Conservation (phyloP, 2,797 vertebrate species). For the Enteromius mattozi region DNA sequence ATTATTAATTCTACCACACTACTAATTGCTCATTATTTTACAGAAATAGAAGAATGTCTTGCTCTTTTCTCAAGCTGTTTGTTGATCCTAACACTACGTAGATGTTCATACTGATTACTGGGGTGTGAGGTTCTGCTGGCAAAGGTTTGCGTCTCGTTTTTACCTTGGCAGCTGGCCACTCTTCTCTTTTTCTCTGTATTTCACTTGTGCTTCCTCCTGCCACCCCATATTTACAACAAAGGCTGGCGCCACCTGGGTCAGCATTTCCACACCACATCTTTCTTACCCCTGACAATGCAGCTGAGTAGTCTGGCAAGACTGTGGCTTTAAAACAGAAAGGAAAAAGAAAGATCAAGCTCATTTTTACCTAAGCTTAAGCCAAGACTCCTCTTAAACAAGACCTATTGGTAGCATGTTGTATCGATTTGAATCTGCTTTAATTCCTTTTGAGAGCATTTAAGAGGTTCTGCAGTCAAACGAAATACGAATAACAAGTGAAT, state of each 20-base stretch:
- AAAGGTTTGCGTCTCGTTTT: constrained; percentile 49
- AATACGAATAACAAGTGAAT: constrained; percentile 3
- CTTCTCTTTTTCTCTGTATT: constrained; percentile 22
- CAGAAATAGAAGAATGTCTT: constrained; percentile 1
- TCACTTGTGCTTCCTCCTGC: constrained; percentile 36
- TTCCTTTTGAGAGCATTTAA: constrained; percentile 6
- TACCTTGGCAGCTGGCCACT: constrained; percentile 52
- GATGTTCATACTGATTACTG: constrained; percentile 46
- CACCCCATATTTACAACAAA: constrained; percentile 54
- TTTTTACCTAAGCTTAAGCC: constrained; percentile 5
- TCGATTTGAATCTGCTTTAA: constrained; percentile 31
- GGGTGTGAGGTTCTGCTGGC: constrained; percentile 53
- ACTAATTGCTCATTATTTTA: constrained; percentile 26
- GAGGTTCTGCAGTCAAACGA: constrained; percentile 3
- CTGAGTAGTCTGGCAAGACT: constrained; percentile 37
- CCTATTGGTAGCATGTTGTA: background rate
- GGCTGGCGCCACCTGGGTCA: constrained; percentile 23
- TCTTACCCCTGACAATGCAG: constrained; percentile 35
- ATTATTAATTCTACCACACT: constrained; percentile 27
- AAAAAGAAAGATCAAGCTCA: constrained; percentile 29
- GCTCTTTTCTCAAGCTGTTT: constrained; percentile 36
- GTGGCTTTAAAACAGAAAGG: background rate
- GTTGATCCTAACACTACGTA: constrained; percentile 43
- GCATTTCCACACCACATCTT: constrained; percentile 46
- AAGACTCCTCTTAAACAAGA: constrained; percentile 25